Base-by-base conservation (phyloP, 2,797 vertebrate species). In the Pangasius larnaudii region DNA sequence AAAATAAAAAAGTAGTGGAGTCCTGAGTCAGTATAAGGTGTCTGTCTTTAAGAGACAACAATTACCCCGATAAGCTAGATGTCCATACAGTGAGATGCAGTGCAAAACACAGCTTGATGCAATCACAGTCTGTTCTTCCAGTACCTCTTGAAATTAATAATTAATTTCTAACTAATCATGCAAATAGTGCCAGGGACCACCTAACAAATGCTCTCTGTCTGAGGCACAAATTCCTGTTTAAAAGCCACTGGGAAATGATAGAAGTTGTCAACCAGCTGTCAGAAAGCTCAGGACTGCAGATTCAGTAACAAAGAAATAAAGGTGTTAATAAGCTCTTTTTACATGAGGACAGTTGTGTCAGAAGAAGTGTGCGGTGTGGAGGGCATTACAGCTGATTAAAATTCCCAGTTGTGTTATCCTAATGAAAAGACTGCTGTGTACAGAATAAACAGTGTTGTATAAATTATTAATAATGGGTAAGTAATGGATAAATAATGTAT, bases 61-160 rank as follows among this genome's bases (percentile, higher is more conserved):
- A 10, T 56, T 53, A 22, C 77, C 49, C 49, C 14, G 53, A 2
- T 22, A 56, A 77, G 24, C 11, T 56, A 79, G 19, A 10, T 33
- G 75, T 24, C 53, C 30, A 2, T 33, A 59, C 4, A 24, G 30
- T 13, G 53, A 16, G 36, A 42, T 24, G 6, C 11, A 81, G 33
- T 61, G 56, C 79, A 58, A 53, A 46, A 4, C 22, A 74, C 71
- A 39, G 53, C 33, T 13, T 59, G 78, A 59, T 80, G 78, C 10
- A 13, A 33, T 53, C 10, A 80, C 79, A 42, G 1, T 81, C 79
- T 42, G 79, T 63, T 63, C 58, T 42, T 80, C 24, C 27, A 42
- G 79, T 36, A 51, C 11, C 36, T 61, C 79, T 42, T 61, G 36
- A 61, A 81, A 81, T 61, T n/a, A 63, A 81, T 81, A 61, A 42